These are phyloP conservation scores for Julus scandinavius DNA, from an alignment of 2,888 invertebrate genomes.

Conservation along the genomic window DNA sequence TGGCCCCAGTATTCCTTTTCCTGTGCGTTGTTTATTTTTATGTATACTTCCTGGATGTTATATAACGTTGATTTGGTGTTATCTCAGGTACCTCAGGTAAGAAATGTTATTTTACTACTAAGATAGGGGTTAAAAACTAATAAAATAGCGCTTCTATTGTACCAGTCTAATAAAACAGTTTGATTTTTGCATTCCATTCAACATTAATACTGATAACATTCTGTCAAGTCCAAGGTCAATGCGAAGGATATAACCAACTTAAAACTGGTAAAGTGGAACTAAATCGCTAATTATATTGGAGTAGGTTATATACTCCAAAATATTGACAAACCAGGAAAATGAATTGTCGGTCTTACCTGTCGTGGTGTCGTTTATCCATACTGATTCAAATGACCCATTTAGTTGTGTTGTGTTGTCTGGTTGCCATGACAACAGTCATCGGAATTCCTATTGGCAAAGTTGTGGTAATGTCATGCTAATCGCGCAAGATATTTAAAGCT, in stretches of 20 bases:
- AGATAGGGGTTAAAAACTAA: not conserved
- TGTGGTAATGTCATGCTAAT: not conserved
- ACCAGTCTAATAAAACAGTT: not conserved
- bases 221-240: not conserved
- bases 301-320: not conserved
- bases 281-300: too few relatives aligned
- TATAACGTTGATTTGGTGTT: not conserved
- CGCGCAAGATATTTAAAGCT: too few relatives aligned
- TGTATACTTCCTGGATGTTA: not conserved
- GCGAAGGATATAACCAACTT: not conserved
- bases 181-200: too few relatives aligned
- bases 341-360: slow-evolving; percentile 20
- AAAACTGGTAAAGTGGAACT: too few relatives aligned
- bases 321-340: not conserved
- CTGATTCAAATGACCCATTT: slow-evolving; percentile 33
- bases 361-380: slow-evolving; percentile 33
- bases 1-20: not conserved
- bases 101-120: not conserved
- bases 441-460: slow-evolving; percentile 25
- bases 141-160: not conserved
- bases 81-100: not conserved
- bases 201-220: too few relatives aligned
- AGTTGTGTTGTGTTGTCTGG: slow-evolving; percentile 21
- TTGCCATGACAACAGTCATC: slow-evolving; percentile 15
- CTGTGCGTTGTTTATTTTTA: not conserved